Evolutionary conservation across 2,888 invertebrate species (phyloP).

Genomic region (Dorcus hopei): DNA sequence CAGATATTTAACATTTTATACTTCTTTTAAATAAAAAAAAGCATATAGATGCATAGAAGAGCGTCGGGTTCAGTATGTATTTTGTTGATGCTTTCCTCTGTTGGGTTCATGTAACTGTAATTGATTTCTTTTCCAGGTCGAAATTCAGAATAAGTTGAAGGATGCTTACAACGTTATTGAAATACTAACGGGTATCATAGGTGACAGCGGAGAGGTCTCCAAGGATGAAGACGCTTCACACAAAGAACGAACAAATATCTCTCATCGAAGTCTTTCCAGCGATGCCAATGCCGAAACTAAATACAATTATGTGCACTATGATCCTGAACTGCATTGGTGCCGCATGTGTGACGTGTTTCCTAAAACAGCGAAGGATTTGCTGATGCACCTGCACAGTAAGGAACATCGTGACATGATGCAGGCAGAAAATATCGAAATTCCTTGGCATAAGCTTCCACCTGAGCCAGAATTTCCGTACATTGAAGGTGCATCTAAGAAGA

Average conservation of each 20-base stretch:
- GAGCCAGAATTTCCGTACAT: conserved; percentile 66
- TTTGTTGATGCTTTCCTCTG: conserved; percentile 22
- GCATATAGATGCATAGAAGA: conserved; percentile 28
- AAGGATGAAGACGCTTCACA: conserved; percentile 43
- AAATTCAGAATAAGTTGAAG: conserved; percentile 75
- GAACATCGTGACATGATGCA: conserved; percentile 66
- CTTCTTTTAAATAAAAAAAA: conserved; percentile 28
- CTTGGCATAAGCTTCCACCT: conserved; percentile 66
- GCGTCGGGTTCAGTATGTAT: conserved; percentile 37
- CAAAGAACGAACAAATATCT: conserved; percentile 9
- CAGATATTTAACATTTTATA: conserved; percentile 31
- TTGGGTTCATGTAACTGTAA: conserved; percentile 6
- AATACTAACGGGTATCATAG: conserved; percentile 82
- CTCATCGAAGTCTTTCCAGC: background rate
- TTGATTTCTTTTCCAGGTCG: conserved; percentile 56
- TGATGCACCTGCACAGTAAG: conserved; percentile 77
- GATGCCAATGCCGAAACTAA: conserved; percentile 33
- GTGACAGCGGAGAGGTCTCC: conserved; percentile 59
- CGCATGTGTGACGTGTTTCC: conserved; percentile 83
- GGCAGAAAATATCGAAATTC: conserved; percentile 66
- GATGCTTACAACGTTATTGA: conserved; percentile 85
- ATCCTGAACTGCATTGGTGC: conserved; percentile 90
- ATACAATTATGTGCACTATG: conserved; percentile 81
- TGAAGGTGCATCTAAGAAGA: conserved; percentile 70
- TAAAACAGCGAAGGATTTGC: conserved; percentile 79